Percentiles rank a stretch among this genome's conserved stretches.
Conservation (phyloP, 2,888 invertebrate genomes). For the Erynnis tages region DNA sequence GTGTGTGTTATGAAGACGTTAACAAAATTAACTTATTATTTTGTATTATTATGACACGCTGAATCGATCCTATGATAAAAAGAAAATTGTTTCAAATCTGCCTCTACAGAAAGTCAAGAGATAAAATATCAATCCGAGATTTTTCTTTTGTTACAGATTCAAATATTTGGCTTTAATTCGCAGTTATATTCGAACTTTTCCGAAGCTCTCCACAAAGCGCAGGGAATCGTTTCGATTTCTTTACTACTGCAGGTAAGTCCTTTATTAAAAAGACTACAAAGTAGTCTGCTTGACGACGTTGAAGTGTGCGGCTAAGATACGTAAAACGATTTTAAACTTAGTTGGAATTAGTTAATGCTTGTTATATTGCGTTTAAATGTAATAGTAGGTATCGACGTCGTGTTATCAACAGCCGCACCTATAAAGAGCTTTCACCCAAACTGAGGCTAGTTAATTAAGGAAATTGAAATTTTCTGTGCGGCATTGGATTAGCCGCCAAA, state of each 20-base stretch:
- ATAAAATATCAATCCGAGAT: conserved; percentile 27
- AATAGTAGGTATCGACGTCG: conserved; percentile 64
- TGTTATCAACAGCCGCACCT: conserved; percentile 72
- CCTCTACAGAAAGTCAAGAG: background rate
- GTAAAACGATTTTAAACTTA: too few relatives aligned
- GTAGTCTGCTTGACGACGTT: too few relatives aligned
- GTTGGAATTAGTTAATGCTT: background rate
- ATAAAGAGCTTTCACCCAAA: conserved; percentile 63
- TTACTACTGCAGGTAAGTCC: conserved; percentile 93
- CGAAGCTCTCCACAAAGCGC: conserved; percentile 95
- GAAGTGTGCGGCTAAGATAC: too few relatives aligned
- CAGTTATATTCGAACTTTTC: conserved; percentile 98
- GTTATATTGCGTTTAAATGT: conserved; percentile 50
- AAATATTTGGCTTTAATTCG: conserved; percentile 98
- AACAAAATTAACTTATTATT: too few relatives aligned
- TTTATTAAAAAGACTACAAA: too few relatives aligned
- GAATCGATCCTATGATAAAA: too few relatives aligned
- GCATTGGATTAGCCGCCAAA: conserved; percentile 72
- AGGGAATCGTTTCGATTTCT: conserved; percentile 97
- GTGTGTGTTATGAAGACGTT: too few relatives aligned
- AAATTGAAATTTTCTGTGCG: conserved; percentile 78
- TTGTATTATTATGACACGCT: too few relatives aligned
- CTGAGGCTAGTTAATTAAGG: conserved; percentile 75
- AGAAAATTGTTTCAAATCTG: too few relatives aligned
- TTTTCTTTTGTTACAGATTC: conserved; percentile 88